A percentile compares a stretch with the other conserved stretches of the same genome.
phyloP scores from a whole-genome alignment of 2,113 vertebrate species.

The Bubo blakistoni region DNA sequence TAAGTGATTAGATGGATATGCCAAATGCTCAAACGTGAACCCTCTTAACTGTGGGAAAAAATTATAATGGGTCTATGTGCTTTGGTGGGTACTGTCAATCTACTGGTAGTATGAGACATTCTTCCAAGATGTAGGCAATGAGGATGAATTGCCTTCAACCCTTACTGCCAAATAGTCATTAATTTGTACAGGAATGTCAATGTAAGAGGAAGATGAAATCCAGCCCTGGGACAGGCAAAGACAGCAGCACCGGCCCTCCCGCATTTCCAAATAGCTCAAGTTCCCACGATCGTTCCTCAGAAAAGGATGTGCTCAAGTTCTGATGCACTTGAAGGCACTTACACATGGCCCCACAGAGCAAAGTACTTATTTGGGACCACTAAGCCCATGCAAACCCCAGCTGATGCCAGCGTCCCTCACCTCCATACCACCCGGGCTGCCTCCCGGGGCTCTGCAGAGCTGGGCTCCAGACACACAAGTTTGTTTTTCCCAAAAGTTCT shows the following conservation, averaged over 20 bases:
- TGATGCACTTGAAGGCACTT: background rate
- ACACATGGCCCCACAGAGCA: fast-evolving
- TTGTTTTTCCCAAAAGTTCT: background rate
- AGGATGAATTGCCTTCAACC: background rate
- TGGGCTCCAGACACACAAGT: background rate
- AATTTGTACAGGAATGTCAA: background rate
- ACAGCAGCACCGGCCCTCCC: background rate
- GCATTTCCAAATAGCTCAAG: fast-evolving
- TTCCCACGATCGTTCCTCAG: background rate
- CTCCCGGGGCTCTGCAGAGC: background rate
- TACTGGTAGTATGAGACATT: background rate
- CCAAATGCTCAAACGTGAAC: background rate
- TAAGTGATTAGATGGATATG: background rate
- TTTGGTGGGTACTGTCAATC: background rate
- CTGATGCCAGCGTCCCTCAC: fast-evolving
- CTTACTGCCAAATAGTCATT: background rate
- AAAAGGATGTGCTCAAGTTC: background rate
- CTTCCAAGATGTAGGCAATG: background rate
- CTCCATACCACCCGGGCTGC: fast-evolving
- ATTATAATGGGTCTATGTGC: background rate
- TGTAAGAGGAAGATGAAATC: background rate
- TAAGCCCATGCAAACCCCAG: background rate
- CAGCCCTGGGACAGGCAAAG: background rate
- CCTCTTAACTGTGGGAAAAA: background rate
- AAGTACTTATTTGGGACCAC: background rate